Conservation (phyloP, 2,797 vertebrate genomes). For the Darevskia nairensis region DNA sequence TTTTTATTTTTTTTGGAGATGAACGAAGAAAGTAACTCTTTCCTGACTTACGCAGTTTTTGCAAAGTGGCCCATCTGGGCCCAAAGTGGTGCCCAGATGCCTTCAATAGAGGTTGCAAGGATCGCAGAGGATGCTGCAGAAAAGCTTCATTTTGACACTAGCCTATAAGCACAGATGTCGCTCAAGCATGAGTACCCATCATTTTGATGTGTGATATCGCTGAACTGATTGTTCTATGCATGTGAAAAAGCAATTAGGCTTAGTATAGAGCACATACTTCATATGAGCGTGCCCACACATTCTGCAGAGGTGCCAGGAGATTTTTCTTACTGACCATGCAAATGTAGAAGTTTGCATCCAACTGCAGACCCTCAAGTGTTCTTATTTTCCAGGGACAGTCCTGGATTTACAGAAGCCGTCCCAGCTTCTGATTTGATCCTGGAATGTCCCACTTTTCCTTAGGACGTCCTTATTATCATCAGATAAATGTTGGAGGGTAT, state of each 20-base stretch:
- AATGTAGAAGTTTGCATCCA: conserved; percentile 10
- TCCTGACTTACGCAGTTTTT: not conserved
- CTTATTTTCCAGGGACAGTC: too few species aligned
- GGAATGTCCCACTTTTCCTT: too few species aligned
- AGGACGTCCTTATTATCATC: too few species aligned
- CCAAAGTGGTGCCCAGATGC: not conserved
- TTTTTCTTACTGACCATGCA: conserved; percentile 56
- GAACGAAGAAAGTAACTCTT: not conserved
- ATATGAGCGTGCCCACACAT: not conserved
- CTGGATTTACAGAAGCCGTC: too few species aligned
- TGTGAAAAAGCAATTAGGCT: not conserved
- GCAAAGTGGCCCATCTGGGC: not conserved
- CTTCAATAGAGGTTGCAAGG: not conserved
- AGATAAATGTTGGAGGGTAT: too few species aligned
- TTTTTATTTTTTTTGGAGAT: not conserved
- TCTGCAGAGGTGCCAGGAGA: conserved; percentile 63
- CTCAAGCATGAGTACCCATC: not conserved
- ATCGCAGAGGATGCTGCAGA: too few species aligned
- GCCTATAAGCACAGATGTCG: not conserved
- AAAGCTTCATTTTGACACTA: too few species aligned
- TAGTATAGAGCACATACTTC: not conserved
- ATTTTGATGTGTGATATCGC: not conserved
- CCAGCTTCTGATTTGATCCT: too few species aligned
- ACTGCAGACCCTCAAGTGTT: too few species aligned
- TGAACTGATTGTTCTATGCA: not conserved